A percentile compares a stretch with the other conserved stretches of the same genome.
phyloP scores from a whole-genome alignment of 2,888 invertebrate genomes.

The Tinea trinotella region DNA sequence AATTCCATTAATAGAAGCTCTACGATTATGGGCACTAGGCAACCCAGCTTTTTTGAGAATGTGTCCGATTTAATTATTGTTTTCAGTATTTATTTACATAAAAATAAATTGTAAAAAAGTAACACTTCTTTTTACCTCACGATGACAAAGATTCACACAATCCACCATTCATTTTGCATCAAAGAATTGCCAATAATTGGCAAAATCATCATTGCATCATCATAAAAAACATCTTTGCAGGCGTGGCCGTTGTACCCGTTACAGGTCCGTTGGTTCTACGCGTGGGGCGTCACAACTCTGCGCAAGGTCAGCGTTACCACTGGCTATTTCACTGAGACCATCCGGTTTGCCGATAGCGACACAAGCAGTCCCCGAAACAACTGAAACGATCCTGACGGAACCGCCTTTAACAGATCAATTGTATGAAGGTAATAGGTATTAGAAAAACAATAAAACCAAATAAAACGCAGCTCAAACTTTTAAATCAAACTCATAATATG shows the following conservation, averaged over 20 bases:
- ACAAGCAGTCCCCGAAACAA: slow-evolving; percentile 38
- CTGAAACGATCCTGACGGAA: slow-evolving; percentile 51
- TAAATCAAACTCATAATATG: too few relatives aligned
- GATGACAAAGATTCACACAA: too few relatives aligned
- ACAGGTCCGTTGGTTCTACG: slow-evolving; percentile 79
- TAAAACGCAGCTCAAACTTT: too few relatives aligned
- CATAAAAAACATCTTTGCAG: slow-evolving; percentile 50
- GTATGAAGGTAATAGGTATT: slow-evolving; percentile 42
- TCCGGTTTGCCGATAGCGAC: slow-evolving; percentile 51
- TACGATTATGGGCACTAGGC: too few relatives aligned
- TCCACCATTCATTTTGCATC: neutral
- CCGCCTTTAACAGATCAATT: slow-evolving; percentile 34
- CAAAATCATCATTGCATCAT: neutral
- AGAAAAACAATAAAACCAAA: too few relatives aligned
- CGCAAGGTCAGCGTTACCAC: slow-evolving; percentile 79
- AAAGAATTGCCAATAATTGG: neutral
- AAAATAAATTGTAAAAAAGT: too few relatives aligned
- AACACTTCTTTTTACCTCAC: too few relatives aligned
- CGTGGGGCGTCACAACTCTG: slow-evolving; percentile 80
- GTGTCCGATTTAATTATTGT: too few relatives aligned
- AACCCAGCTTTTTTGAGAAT: too few relatives aligned
- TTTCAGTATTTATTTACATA: too few relatives aligned
- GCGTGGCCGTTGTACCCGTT: slow-evolving; percentile 78
- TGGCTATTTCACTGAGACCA: slow-evolving; percentile 83
- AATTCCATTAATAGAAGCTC: too few relatives aligned